A percentile compares a stretch with the other conserved stretches of the same genome.
phyloP scores from a whole-genome alignment of 2,888 invertebrate species.

The Epistrophe grossulariae region DNA sequence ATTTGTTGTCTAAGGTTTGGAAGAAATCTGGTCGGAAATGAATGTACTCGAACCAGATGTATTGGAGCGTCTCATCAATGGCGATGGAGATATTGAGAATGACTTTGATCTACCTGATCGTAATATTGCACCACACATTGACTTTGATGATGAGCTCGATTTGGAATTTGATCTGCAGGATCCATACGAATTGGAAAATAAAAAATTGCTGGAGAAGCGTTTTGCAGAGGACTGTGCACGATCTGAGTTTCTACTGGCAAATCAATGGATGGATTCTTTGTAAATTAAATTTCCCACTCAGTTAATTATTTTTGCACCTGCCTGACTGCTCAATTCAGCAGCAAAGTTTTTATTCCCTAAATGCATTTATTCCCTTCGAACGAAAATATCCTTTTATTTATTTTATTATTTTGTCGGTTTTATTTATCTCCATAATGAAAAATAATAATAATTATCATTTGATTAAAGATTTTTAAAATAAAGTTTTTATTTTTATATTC shows the following conservation, averaged over 20 bases:
- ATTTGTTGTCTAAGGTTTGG: conserved; percentile 50
- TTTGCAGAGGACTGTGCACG: conserved; percentile 22
- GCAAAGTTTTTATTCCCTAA: background rate
- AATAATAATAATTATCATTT: background rate
- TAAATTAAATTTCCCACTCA: background rate
- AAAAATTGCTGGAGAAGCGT: conserved; percentile 20
- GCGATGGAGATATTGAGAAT: conserved; percentile 34
- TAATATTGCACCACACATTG: conserved; percentile 24
- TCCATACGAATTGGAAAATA: conserved; percentile 44
- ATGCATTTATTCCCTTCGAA: background rate
- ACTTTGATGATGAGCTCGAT: conserved; percentile 43
- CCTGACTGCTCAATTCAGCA: background rate
- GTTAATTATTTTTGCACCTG: background rate
- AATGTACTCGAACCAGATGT: conserved; percentile 61
- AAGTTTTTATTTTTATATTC: background rate
- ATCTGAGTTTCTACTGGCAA: conserved; percentile 27
- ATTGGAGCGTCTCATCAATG: conserved; percentile 56
- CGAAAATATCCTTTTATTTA: conserved; percentile 19
- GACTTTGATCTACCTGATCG: conserved; percentile 30
- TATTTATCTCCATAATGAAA: background rate
- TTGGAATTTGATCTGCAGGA: conserved; percentile 22
- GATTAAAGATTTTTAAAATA: conserved; percentile 15
- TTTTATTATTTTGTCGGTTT: background rate
- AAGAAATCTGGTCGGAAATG: conserved; percentile 70
- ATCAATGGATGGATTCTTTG: conserved; percentile 58